Evolutionary conservation across 64 coral and sea anemone genomes (phyloP), one percentile per base, ranked within the genome.

Genomic region (Platygyra sinensis): DNA sequence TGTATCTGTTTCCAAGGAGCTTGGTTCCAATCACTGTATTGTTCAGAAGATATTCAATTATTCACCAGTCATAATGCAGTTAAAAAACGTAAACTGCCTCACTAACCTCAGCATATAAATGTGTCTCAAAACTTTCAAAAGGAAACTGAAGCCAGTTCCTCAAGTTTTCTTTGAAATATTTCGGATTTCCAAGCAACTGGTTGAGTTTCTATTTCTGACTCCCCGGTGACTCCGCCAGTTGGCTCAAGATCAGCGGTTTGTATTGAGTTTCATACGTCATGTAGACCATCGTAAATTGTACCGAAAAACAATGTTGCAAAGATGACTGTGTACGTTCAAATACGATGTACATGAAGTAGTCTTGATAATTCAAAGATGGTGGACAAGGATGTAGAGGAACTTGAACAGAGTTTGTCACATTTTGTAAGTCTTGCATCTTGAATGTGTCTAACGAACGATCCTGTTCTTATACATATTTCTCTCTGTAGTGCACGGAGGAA

Each of bases 341-440:
- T 7, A 19, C 27, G 30, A 0, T 17, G 27, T 84, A 84, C 63
- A 84, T 46, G 19, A 69, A 69, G 20, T 2, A 84, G 0, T 11
- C 2, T 15, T n/a, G 8, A 29, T 9, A 50, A 85, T 49, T 46
- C 32, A 36, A 72, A 85, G 22, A 85, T 85, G 81, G 81, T 39
- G 60, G 63, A 85, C 36, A 39, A 71, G 42, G 63, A 39, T 28
- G 20, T 18, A 1, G 38, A 50, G 64, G 81, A 85, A 72, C 81
- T 85, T 13, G 38, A 16, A 6, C 22, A 72, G 39, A 85, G 81
- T 85, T 69, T 85, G 72, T 85, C 24, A 27, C 33, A 85, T 11
- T 85, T 85, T 85, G 81, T 85, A 72, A 85, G 63, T 71, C 10
- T 39, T 85, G 22, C 24, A 28, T 19, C 8, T 32, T 17, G 13